Percentiles rank a stretch among this genome's conserved stretches.
Evolutionary conservation across 2,113 vertebrate genomes (phyloP).

Genomic region (Nothocercus julius): DNA sequence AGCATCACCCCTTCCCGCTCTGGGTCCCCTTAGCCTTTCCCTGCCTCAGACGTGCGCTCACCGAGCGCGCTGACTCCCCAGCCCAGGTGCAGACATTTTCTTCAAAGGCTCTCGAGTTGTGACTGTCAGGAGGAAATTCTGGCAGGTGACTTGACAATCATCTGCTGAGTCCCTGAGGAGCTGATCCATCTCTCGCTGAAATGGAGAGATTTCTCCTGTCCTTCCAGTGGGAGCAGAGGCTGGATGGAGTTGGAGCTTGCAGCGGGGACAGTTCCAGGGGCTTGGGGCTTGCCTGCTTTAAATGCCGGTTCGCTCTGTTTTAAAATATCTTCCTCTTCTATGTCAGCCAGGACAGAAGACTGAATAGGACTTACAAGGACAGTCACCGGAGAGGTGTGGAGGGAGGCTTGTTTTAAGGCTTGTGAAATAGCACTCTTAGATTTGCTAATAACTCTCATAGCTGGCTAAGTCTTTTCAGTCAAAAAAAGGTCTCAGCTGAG

Average conservation of each 20-base stretch:
- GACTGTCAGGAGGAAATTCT: conserved; percentile 49
- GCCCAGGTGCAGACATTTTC: conserved; percentile 58
- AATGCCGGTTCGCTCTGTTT: neutral
- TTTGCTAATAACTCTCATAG: neutral
- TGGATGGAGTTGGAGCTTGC: neutral
- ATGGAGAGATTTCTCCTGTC: neutral
- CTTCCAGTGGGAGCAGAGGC: neutral
- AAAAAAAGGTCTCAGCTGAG: neutral
- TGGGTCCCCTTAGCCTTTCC: neutral
- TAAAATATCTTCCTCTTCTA: neutral
- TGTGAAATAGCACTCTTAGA: neutral
- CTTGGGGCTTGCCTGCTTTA: neutral
- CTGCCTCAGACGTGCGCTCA: accelerated
- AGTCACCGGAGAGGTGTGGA: neutral
- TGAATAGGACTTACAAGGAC: neutral
- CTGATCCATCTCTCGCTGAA: conserved; percentile 19
- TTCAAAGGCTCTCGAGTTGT: conserved; percentile 5
- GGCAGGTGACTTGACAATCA: conserved; percentile 30
- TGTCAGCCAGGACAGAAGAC: neutral
- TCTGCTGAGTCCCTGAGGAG: neutral
- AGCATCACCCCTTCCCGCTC: neutral
- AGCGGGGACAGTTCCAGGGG: neutral
- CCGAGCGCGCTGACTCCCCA: accelerated
- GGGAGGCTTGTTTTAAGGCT: neutral
- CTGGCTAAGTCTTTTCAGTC: neutral